Conservation (phyloP, 2,113 vertebrate genomes). For the Willisornis vidua region DNA sequence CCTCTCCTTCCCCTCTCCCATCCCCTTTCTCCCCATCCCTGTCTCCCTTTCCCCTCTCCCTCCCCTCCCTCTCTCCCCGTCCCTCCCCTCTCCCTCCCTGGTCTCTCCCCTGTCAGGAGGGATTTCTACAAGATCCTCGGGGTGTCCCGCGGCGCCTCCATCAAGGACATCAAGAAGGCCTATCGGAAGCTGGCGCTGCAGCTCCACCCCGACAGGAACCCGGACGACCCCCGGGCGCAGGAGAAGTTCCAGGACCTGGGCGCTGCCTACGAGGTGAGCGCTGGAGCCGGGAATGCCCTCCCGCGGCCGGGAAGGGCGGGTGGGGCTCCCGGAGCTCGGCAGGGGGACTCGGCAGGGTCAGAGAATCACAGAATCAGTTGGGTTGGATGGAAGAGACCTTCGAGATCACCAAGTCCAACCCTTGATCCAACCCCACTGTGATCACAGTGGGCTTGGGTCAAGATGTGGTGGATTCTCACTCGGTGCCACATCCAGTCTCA, state of each 20-base stretch:
- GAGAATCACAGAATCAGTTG: too few species aligned
- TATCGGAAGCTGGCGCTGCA: conserved; percentile 96
- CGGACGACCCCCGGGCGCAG: conserved; percentile 90
- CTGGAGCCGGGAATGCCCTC: too few species aligned
- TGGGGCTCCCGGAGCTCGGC: too few species aligned
- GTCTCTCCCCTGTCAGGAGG: conserved; percentile 68
- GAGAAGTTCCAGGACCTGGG: conserved; percentile 97
- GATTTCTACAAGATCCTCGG: conserved; percentile 97
- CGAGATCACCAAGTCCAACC: too few species aligned
- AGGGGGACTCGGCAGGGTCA: too few species aligned
- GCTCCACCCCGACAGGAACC: conserved; percentile 95
- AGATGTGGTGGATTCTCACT: too few species aligned
- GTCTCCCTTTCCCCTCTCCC: too few species aligned
- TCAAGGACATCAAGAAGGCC: conserved; percentile 98
- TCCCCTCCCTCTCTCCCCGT: not conserved
- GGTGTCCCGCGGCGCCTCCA: conserved; percentile 87
- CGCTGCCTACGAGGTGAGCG: conserved; percentile 92
- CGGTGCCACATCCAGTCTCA: too few species aligned
- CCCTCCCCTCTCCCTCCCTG: not conserved
- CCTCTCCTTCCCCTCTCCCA: not conserved
- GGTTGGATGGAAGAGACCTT: too few species aligned
- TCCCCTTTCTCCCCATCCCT: not conserved
- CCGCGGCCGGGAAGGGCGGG: too few species aligned
- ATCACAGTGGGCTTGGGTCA: too few species aligned
- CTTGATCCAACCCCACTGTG: too few species aligned